A percentile compares a stretch with the other conserved stretches of the same genome.
These are phyloP conservation scores for Pantherophis vulpinus DNA, from an alignment of 2,797 vertebrate genomes.

Conservation along the genomic window DNA sequence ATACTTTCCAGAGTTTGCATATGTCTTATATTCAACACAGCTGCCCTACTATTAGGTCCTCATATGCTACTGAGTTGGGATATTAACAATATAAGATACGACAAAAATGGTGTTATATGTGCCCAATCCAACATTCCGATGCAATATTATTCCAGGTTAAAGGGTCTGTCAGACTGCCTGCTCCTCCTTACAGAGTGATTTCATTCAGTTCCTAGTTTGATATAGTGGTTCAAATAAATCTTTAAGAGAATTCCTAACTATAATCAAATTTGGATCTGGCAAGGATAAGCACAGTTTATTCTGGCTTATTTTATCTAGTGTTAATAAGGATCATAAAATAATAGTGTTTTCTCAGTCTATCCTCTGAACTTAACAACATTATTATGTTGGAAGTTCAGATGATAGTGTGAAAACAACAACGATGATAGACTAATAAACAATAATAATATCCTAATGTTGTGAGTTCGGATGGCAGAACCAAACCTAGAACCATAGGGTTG, in stretches of 20 bases:
- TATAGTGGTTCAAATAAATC: background rate
- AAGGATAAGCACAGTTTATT: background rate
- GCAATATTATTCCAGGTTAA: background rate
- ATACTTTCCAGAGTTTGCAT: background rate
- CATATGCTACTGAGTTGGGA: background rate
- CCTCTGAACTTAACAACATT: too few relatives aligned
- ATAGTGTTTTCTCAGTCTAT: too few relatives aligned
- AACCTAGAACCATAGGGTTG: background rate
- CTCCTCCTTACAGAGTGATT: background rate
- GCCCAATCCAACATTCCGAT: background rate
- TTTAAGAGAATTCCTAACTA: background rate
- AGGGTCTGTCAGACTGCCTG: background rate
- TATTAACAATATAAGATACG: background rate
- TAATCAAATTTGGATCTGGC: background rate
- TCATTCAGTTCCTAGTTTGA: background rate
- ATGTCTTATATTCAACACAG: background rate
- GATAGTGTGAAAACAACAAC: background rate
- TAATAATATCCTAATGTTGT: background rate
- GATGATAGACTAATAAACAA: background rate
- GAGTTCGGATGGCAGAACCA: background rate
- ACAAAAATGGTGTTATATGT: background rate
- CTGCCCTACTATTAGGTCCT: background rate
- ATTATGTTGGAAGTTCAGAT: background rate
- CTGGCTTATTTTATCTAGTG: background rate
- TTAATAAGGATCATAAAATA: background rate